phyloP scores from a whole-genome alignment of 2,888 invertebrate genomes.

The Melinopterus prodromus region DNA sequence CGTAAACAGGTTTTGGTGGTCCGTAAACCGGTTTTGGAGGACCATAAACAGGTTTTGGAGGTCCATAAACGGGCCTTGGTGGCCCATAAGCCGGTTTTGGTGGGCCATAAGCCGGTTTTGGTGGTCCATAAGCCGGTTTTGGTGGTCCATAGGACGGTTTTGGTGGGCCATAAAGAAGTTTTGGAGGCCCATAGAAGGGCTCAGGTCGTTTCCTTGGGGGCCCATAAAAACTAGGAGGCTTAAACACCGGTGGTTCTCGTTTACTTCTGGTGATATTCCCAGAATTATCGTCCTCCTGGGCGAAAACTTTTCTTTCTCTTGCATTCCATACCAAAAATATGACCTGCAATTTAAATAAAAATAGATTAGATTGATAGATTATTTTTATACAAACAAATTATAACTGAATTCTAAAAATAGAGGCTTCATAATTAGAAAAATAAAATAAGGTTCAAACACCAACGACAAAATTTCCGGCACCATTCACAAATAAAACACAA shows the following conservation, averaged over 20 bases:
- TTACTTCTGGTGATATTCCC: conserved; percentile 26
- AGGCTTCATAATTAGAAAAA: too few relatives aligned
- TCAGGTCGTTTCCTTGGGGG: background rate
- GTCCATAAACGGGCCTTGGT: conserved; percentile 47
- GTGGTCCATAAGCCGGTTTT: conserved; percentile 42
- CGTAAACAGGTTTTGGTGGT: conserved; percentile 40
- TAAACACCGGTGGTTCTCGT: conserved; percentile 33
- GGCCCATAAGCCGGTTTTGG: conserved; percentile 45
- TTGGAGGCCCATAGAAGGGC: background rate
- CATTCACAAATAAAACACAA: too few relatives aligned
- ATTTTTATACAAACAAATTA: too few relatives aligned
- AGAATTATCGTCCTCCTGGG: background rate
- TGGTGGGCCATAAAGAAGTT: conserved; percentile 8
- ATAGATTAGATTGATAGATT: too few relatives aligned
- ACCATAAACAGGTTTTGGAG: conserved; percentile 38
- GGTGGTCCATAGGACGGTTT: conserved; percentile 40
- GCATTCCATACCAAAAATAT: background rate
- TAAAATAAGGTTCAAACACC: too few relatives aligned
- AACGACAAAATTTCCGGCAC: too few relatives aligned
- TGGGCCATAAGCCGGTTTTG: conserved; percentile 49
- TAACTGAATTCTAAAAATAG: too few relatives aligned
- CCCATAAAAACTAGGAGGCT: conserved; percentile 11
- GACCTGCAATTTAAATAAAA: background rate
- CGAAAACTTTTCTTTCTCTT: background rate
- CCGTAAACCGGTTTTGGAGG: conserved; percentile 33